Base-by-base conservation (phyloP, 2,888 invertebrate genomes). In the Drosophila recens region DNA sequence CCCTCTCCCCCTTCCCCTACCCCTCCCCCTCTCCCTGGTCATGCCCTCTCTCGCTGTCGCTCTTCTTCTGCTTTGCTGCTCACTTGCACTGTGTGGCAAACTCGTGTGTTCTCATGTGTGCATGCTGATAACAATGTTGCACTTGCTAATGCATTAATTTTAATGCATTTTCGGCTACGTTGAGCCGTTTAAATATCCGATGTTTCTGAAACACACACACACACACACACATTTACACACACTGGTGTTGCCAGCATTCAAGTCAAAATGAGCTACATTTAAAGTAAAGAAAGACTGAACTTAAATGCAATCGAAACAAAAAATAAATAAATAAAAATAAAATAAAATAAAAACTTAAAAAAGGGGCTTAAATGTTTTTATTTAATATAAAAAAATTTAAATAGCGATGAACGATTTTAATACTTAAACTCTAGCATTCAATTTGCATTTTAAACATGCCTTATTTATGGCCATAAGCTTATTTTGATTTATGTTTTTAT, bases 61-160 rank as follows among this genome's bases (percentile, higher is more conserved):
- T 42, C 30, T 3, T 27, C 27, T n/a, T 27, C 30, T 17, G 23
- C 42, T 10, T 42, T 42, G 33, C 11, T 23, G 5, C 67, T 40
- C 38, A 17, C 40, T 33, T 43, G 34, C 46, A 38, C 33, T 17
- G 30, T 49, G 33, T 51, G 34, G 49, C 30, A 66, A 48, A 48
- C 36, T 56, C 43, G 66, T 81, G 79, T 81, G 87, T 90, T 80
- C 85, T 90, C 85, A 85, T 85, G 85, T 85, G 85, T 85, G 90
- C 90, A 80, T 72, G 72, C 84, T 90, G 84, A 85, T 85, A 85
- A 85, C 84, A 85, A 90, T 85, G 90, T 85, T 85, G 84, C 84
- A 85, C 90, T 85, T 90, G 84, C 84, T 85, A 85, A 85, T 85
- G 84, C 84, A 85, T 85, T 85, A 85, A 85, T 85, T 85, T 85